Evolutionary conservation across 2,888 invertebrate species (phyloP).

Genomic region (Aspidapion aeneum): DNA sequence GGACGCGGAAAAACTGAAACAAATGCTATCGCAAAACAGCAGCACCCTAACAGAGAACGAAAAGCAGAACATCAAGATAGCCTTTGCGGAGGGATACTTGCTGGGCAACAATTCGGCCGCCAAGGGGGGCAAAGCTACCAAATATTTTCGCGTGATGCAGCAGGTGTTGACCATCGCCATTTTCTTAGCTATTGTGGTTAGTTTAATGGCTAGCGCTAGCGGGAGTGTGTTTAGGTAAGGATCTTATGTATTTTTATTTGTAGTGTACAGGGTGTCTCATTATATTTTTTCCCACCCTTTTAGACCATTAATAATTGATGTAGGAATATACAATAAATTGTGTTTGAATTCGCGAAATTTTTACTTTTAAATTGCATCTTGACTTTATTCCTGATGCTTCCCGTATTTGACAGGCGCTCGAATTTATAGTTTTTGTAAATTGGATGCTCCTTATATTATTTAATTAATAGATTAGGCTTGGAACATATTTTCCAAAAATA

Average conservation of each 20-base stretch:
- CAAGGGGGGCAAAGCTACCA: slow-evolving; percentile 52
- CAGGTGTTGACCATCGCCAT: slow-evolving; percentile 69
- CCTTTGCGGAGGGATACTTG: slow-evolving; percentile 89
- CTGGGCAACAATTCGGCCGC: slow-evolving; percentile 57
- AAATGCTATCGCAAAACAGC: slow-evolving; percentile 53
- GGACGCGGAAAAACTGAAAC: slow-evolving; percentile 51
- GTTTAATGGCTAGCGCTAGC: slow-evolving; percentile 68
- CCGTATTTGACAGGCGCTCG: no score
- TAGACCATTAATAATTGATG: no score
- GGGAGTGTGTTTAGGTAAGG: slow-evolving; percentile 65
- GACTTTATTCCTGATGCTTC: no score
- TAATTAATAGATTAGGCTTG: no score
- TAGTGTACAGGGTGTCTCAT: not conserved
- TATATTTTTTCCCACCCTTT: no score
- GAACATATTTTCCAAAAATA: no score
- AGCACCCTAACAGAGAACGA: slow-evolving; percentile 51
- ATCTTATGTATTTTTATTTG: not conserved
- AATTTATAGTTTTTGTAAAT: no score
- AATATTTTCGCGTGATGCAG: slow-evolving; percentile 68
- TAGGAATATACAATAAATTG: no score
- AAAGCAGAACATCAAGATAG: slow-evolving; percentile 76
- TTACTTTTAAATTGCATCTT: no score
- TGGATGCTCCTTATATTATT: no score
- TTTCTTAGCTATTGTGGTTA: slow-evolving; percentile 73
- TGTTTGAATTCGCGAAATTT: no score